These are phyloP conservation scores for Diabrotica balteata DNA, from an alignment of 2,888 invertebrate species.

Conservation along the genomic window DNA sequence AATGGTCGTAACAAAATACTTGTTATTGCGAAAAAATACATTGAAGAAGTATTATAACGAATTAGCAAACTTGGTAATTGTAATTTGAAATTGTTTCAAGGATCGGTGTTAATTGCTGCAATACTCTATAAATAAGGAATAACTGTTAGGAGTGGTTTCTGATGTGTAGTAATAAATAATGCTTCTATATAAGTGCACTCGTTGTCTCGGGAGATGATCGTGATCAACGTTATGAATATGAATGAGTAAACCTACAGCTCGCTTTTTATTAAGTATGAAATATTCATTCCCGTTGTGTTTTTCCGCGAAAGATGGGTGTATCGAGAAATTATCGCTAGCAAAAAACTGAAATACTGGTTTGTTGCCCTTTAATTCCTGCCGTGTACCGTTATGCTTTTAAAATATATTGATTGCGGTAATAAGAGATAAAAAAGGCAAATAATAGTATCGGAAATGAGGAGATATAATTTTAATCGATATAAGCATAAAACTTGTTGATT, in stretches of 20 bases:
- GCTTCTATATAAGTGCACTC: background rate
- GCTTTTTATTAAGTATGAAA: background rate
- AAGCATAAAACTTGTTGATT: too few relatives aligned
- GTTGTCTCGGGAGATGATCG: background rate
- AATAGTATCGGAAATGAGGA: too few relatives aligned
- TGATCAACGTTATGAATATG: background rate
- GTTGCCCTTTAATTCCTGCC: too few relatives aligned
- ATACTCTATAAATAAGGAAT: background rate
- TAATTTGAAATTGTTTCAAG: background rate
- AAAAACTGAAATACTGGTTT: too few relatives aligned
- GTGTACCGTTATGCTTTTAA: too few relatives aligned
- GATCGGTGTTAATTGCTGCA: slow-evolving; percentile 5
- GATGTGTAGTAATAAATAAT: background rate
- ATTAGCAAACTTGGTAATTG: background rate
- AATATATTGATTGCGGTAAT: too few relatives aligned
- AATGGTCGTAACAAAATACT: too few relatives aligned
- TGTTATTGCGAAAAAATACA: too few relatives aligned
- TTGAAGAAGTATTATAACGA: background rate
- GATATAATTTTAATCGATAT: too few relatives aligned
- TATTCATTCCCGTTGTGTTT: background rate
- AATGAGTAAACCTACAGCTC: background rate
- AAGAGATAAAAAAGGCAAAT: too few relatives aligned
- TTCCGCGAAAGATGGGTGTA: too few relatives aligned
- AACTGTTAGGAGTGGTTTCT: background rate
- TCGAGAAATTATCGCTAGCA: too few relatives aligned